A percentile compares a stretch with the other conserved stretches of the same genome.
These are phyloP conservation scores for Heliconius hortense DNA, from an alignment of 2,888 invertebrate species.

Conservation along the genomic window DNA sequence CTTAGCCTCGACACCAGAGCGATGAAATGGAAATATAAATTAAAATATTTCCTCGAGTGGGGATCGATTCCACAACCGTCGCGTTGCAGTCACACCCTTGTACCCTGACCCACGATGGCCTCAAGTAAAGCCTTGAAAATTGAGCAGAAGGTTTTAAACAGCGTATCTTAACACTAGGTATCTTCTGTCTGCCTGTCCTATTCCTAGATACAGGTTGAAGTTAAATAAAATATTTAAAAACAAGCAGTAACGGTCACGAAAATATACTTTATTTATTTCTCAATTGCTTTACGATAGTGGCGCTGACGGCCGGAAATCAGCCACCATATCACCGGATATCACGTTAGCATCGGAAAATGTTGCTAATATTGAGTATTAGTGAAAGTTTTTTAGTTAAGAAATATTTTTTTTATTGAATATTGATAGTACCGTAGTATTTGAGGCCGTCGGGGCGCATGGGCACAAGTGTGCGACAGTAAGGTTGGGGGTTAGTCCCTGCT, in stretches of 20 bases:
- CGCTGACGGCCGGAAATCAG: conserved; percentile 20
- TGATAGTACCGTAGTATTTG: not conserved
- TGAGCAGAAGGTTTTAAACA: not conserved
- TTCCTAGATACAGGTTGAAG: not conserved
- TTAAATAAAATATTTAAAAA: not conserved
- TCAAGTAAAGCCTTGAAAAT: too few species aligned
- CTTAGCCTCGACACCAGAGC: too few species aligned
- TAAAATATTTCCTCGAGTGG: too few species aligned
- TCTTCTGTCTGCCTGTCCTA: not conserved
- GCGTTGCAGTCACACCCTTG: too few species aligned
- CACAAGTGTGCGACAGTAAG: too few species aligned
- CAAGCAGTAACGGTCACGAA: not conserved
- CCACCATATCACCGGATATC: conserved; percentile 12
- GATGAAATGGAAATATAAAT: too few species aligned
- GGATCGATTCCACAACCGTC: too few species aligned
- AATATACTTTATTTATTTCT: not conserved
- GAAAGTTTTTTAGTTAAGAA: not conserved
- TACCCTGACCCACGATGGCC: too few species aligned
- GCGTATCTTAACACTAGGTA: not conserved
- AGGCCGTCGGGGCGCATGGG: too few species aligned
- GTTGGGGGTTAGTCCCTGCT: too few species aligned
- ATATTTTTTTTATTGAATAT: not conserved
- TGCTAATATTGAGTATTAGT: not conserved
- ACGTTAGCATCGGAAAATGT: not conserved
- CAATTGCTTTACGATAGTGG: not conserved